These are phyloP conservation scores for Chelon labrosus DNA, from an alignment of 2,797 vertebrate species.

Conservation along the genomic window DNA sequence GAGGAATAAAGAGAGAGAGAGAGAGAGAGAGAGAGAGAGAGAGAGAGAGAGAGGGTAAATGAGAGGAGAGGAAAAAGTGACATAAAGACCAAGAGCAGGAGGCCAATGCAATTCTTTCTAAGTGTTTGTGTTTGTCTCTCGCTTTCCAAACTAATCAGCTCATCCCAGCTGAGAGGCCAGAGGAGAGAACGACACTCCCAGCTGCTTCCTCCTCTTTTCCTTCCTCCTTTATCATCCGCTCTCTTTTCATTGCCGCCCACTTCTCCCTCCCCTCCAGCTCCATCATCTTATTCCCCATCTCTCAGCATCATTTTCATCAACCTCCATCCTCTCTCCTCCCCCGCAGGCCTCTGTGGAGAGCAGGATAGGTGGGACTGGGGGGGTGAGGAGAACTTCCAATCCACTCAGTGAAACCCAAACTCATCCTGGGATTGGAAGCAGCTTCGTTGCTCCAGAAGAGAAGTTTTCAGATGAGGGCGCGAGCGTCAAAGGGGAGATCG, in stretches of 20 bases:
- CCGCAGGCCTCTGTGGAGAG: slow-evolving; percentile 5
- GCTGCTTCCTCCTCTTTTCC: slow-evolving; percentile 18
- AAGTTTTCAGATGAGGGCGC: slow-evolving; percentile 12
- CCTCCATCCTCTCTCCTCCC: background rate
- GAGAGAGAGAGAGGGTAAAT: no score
- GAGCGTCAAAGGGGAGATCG: background rate
- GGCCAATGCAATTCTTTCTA: slow-evolving; percentile 21
- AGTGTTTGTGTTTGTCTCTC: slow-evolving; percentile 5
- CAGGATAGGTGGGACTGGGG: background rate
- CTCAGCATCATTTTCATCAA: no score
- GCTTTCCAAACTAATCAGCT: slow-evolving; percentile 65
- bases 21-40: no score
- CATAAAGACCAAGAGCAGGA: no score
- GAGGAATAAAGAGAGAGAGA: slow-evolving; percentile 39
- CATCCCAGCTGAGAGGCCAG: slow-evolving; percentile 49
- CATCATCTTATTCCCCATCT: no score
- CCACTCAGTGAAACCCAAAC: slow-evolving; percentile 44
- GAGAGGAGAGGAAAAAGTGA: no score
- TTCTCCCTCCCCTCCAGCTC: no score
- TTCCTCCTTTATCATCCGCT: slow-evolving; percentile 14
- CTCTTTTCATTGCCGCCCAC: no score
- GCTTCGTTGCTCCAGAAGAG: slow-evolving; percentile 29
- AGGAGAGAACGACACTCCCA: slow-evolving; percentile 30
- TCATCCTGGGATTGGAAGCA: slow-evolving; percentile 34
- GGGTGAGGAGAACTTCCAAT: slow-evolving; percentile 32